These are phyloP conservation scores for Xenopus borealis DNA, from an alignment of 2,113 vertebrate species.

Conservation along the genomic window DNA sequence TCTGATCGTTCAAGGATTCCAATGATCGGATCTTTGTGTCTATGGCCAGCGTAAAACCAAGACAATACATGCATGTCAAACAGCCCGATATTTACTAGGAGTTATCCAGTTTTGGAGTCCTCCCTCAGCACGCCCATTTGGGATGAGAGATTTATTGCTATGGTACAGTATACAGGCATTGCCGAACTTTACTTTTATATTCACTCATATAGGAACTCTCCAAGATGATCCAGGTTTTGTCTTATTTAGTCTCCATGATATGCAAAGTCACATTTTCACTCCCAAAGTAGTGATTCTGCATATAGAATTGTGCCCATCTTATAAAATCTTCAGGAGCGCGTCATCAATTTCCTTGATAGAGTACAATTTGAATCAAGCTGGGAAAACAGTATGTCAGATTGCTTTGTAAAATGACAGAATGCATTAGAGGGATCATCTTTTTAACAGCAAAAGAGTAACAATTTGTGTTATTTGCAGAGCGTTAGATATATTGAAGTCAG, in stretches of 20 bases:
- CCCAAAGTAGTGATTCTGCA: constrained; percentile 20
- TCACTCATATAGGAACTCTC: background rate
- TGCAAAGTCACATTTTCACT: constrained; percentile 13
- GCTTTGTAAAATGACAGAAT: constrained; percentile 35
- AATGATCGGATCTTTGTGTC: no score
- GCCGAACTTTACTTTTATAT: background rate
- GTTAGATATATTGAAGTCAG: constrained; percentile 13
- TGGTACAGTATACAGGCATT: no score
- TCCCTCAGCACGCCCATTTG: no score
- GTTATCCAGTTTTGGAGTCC: no score
- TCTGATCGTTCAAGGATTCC: no score
- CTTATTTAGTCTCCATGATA: background rate
- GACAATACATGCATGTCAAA: no score
- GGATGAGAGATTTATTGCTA: no score
- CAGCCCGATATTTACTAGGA: no score
- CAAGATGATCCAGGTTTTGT: constrained; percentile 10
- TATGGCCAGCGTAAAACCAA: no score
- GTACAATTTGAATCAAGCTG: constrained; percentile 44
- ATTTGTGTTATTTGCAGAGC: constrained; percentile 28
- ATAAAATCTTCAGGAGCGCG: constrained; percentile 34
- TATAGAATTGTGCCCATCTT: constrained; percentile 28
- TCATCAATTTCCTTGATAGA: constrained; percentile 33
- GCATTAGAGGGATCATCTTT: constrained; percentile 30
- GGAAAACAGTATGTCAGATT: constrained; percentile 41
- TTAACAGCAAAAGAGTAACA: constrained; percentile 29